Evolutionary conservation across 2,888 invertebrate species (phyloP), one percentile per base, ranked within the genome.

Genomic region (Panorpa germanica): DNA sequence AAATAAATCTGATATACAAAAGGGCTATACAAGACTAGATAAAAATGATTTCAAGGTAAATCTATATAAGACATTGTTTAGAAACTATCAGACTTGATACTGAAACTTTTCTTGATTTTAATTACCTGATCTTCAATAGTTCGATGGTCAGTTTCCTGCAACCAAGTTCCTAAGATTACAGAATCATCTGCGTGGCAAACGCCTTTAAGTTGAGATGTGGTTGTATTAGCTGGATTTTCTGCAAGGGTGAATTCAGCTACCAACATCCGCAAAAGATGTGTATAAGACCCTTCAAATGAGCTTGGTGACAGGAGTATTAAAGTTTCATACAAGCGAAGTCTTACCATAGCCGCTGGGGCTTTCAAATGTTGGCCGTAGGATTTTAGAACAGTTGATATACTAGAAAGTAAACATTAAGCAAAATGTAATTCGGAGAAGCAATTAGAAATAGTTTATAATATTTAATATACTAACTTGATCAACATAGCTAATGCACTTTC

Each of bases 401-500:
- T 90, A 48, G 22, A 57, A 55, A 39, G 36, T 37, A 31, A 28
- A 36, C 25, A 36, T 32, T 19, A 30, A 28, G 17, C 11, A 25
- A 26, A 28, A 26, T 32, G 25, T 6, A 9, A 24, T 19, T 14
- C 9, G 7, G 10, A 18, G 11, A 9, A 10, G n/a, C 7, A n/a
- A 2, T 32, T n/a, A n/a, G 4, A 21, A 6, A 30, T 20, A 9
- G 21, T 13, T 4, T 4, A 16, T 18, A n/a, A 16, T 4, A 30
- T 9, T 10, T 3, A 10, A 33, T 19, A 10, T 14, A 53, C 69
- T 63, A 60, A 91, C 90, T 88, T 90, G 20, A 85, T 76, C 38
- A 95, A 64, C 71, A 96, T 93, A 26, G 86, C 82, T 13, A 96
- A 65, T 8, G 95, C 93, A 41, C 90, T 86, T 54, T 96, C 95